Evolutionary conservation across 2,888 invertebrate genomes (phyloP).

Genomic region (Sipunculus nudus): DNA sequence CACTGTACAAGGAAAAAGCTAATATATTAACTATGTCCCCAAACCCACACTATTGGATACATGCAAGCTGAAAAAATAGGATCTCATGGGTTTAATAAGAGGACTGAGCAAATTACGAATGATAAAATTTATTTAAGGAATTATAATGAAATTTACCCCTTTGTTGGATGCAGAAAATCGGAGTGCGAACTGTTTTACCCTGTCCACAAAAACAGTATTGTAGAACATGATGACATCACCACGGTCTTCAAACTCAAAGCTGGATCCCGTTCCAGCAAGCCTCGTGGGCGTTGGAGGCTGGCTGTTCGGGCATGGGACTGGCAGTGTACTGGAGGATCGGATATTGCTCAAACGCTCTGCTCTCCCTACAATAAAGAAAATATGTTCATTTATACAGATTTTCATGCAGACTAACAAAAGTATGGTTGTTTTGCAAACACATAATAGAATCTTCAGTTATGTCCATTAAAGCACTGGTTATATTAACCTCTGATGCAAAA

Average conservation of each 20-base stretch:
- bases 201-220: slow-evolving; percentile 70
- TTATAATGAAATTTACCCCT: background rate
- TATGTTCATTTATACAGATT: slow-evolving; percentile 11
- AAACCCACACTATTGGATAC: no score
- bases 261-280: slow-evolving; percentile 70
- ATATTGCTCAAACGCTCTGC: slow-evolving; percentile 53
- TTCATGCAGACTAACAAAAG: slow-evolving; percentile 6
- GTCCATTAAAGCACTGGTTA: no score
- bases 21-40: no score
- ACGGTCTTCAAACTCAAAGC: slow-evolving; percentile 70
- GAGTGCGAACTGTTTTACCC: slow-evolving; percentile 32
- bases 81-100: no score
- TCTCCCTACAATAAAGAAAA: slow-evolving; percentile 36
- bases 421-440: slow-evolving; percentile 30
- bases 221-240: slow-evolving; percentile 95
- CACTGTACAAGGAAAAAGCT: no score
- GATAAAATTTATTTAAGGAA: no score
- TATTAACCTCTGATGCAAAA: no score
- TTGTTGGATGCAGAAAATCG: slow-evolving; percentile 23
- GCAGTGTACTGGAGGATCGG: slow-evolving; percentile 68
- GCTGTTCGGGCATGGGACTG: slow-evolving; percentile 66
- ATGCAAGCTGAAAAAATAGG: no score
- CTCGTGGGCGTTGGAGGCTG: slow-evolving; percentile 73
- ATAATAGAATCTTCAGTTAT: no score
- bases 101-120: no score